These are phyloP conservation scores for Dynastes maya DNA, from an alignment of 2,888 invertebrate species.

Conservation along the genomic window DNA sequence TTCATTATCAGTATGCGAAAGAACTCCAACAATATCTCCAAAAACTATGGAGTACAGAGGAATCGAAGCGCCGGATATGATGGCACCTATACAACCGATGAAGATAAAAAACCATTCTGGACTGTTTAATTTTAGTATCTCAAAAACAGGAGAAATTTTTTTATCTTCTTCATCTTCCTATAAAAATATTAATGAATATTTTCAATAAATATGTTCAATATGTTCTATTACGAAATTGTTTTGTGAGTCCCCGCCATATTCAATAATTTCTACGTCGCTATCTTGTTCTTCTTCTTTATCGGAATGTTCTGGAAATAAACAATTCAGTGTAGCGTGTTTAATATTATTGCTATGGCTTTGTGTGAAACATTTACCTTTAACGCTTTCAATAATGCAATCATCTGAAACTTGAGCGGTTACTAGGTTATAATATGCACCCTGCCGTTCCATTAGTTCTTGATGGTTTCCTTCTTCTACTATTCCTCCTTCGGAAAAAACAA, in stretches of 20 bases:
- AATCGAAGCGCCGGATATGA: conserved; percentile 80
- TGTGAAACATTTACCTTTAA: conserved; percentile 18
- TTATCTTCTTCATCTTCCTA: conserved; percentile 36
- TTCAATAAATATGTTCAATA: background rate
- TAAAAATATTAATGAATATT: background rate
- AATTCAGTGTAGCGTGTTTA: background rate
- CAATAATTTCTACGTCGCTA: conserved; percentile 27
- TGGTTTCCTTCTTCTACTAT: conserved; percentile 84
- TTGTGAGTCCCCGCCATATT: conserved; percentile 27
- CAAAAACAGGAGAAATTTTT: conserved; percentile 57
- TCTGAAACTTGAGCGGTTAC: conserved; percentile 76
- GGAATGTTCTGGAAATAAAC: conserved; percentile 8
- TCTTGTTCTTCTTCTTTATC: conserved; percentile 32
- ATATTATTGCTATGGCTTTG: background rate
- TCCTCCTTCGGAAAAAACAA: conserved; percentile 80
- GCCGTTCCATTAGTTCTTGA: conserved; percentile 76
- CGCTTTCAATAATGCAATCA: conserved; percentile 25
- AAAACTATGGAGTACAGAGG: conserved; percentile 83
- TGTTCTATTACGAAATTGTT: background rate
- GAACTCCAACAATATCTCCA: conserved; percentile 79
- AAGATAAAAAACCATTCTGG: conserved; percentile 80
- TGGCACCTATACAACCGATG: conserved; percentile 75
- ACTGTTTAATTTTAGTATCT: conserved; percentile 75
- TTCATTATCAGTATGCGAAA: conserved; percentile 71
- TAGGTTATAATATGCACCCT: conserved; percentile 80